These are phyloP conservation scores for Hestina assimilis DNA, from an alignment of 1,140 invertebrate species.

Conservation along the genomic window DNA sequence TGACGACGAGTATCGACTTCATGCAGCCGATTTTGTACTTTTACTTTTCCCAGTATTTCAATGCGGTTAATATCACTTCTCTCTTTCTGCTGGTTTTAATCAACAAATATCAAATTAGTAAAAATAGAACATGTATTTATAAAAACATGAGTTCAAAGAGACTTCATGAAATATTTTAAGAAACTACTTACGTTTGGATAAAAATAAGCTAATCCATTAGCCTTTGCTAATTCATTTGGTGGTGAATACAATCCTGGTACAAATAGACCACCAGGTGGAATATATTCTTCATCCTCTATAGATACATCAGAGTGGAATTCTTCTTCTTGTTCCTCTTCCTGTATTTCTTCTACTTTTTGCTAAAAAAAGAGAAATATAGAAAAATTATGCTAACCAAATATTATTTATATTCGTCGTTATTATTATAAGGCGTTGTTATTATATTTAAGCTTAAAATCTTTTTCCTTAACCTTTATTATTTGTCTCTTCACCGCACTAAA, in stretches of 20 bases:
- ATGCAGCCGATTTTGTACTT: too few relatives aligned
- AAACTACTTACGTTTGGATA: conserved; percentile 65
- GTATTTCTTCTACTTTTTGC: conserved; percentile 32
- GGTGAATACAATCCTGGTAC: conserved; percentile 66
- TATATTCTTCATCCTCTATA: conserved; percentile 65
- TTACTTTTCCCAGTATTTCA: too few relatives aligned
- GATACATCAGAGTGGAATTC: conserved; percentile 63
- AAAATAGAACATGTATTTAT: conserved; percentile 1
- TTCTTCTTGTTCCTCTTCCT: conserved; percentile 52
- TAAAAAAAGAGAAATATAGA: neutral
- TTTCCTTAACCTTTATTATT: too few relatives aligned
- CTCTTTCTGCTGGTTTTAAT: too few relatives aligned
- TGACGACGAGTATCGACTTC: too few relatives aligned
- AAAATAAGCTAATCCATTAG: conserved; percentile 56
- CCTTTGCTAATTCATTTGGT: conserved; percentile 61
- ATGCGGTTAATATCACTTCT: too few relatives aligned
- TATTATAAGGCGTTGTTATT: too few relatives aligned
- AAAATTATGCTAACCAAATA: neutral
- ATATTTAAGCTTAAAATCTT: too few relatives aligned
- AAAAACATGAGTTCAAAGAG: neutral
- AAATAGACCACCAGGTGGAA: conserved; percentile 64
- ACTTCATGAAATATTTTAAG: too few relatives aligned
- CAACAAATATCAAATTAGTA: too few relatives aligned
- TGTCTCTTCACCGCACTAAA: too few relatives aligned
- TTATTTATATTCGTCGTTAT: too few relatives aligned